phyloP scores from a whole-genome alignment of 2,888 invertebrate genomes.

The Iselma pallidipennis region DNA sequence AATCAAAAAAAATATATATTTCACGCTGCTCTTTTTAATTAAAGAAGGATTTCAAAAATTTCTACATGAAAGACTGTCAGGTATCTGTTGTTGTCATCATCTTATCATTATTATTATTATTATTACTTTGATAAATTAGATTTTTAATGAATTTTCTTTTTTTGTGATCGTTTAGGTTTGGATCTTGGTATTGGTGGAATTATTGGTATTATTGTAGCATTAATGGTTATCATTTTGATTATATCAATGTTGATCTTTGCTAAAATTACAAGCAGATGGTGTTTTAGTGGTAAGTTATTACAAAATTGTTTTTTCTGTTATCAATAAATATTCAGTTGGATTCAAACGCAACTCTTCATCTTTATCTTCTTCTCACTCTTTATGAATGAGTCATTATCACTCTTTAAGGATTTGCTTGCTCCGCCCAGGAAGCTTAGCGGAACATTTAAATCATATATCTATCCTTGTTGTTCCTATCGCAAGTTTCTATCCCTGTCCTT shows the following conservation, averaged over 20 bases:
- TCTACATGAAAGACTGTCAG: slow-evolving; percentile 41
- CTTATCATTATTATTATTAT: slow-evolving; percentile 2
- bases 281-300: slow-evolving; percentile 81
- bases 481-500: too few relatives aligned
- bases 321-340: neutral
- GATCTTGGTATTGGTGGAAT: slow-evolving; percentile 76
- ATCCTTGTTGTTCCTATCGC: too few relatives aligned
- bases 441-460: too few relatives aligned
- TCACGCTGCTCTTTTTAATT: slow-evolving; percentile 31
- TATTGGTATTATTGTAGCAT: slow-evolving; percentile 74
- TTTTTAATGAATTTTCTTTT: too few relatives aligned
- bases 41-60: slow-evolving; percentile 40
- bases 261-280: slow-evolving; percentile 81
- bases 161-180: slow-evolving; percentile 59
- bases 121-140: slow-evolving; percentile 1
- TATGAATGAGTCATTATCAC: too few relatives aligned
- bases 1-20: slow-evolving; percentile 15
- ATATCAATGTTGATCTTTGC: slow-evolving; percentile 73
- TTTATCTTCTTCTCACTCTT: too few relatives aligned
- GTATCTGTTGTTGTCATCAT: slow-evolving; percentile 23
- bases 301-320: slow-evolving; percentile 23
- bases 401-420: too few relatives aligned
- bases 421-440: too few relatives aligned
- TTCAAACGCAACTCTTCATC: too few relatives aligned
- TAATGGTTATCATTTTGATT: slow-evolving; percentile 67